Conservation (phyloP, 30 jellyfish, hydroid and myxozoan genomes). For the Kudoa iwatai region DNA sequence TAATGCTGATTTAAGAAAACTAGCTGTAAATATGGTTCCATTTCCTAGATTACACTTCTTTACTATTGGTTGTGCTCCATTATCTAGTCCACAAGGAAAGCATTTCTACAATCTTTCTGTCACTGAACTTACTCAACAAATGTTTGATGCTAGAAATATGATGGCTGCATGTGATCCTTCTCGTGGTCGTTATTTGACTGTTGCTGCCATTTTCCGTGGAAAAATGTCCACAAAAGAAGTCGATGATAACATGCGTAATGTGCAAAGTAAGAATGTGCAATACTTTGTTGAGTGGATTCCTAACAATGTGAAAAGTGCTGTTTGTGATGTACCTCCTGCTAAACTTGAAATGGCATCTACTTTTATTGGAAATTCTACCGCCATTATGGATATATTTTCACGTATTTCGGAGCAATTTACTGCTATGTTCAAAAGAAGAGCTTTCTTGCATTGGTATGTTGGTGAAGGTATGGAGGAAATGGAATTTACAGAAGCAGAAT, state of each 20-base stretch:
- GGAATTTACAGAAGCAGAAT: slow-evolving; percentile 96
- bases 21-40: neutral
- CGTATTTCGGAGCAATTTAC: slow-evolving; percentile 26
- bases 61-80: slow-evolving; percentile 82
- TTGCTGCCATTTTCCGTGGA: slow-evolving; percentile 90
- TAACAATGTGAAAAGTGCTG: slow-evolving; percentile 49
- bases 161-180: slow-evolving; percentile 82
- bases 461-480: slow-evolving; percentile 66
- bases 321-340: slow-evolving; percentile 28
- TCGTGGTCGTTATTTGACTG: slow-evolving; percentile 52
- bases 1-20: neutral
- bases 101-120: too few species aligned
- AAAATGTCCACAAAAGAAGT: slow-evolving; percentile 35
- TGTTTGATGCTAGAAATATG: slow-evolving; percentile 36
- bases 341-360: slow-evolving; percentile 29
- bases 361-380: slow-evolving; percentile 49
- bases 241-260: slow-evolving; percentile 14
- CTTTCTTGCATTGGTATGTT: slow-evolving; percentile 75
- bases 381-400: slow-evolving; percentile 26
- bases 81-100: too few species aligned
- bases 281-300: slow-evolving; percentile 90
- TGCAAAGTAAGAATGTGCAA: slow-evolving; percentile 21
- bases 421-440: slow-evolving; percentile 34
- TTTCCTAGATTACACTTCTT: slow-evolving; percentile 72
- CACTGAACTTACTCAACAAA: slow-evolving; percentile 25